phyloP scores from a whole-genome alignment of 1,140 invertebrate species.

The Danaus melanippus region DNA sequence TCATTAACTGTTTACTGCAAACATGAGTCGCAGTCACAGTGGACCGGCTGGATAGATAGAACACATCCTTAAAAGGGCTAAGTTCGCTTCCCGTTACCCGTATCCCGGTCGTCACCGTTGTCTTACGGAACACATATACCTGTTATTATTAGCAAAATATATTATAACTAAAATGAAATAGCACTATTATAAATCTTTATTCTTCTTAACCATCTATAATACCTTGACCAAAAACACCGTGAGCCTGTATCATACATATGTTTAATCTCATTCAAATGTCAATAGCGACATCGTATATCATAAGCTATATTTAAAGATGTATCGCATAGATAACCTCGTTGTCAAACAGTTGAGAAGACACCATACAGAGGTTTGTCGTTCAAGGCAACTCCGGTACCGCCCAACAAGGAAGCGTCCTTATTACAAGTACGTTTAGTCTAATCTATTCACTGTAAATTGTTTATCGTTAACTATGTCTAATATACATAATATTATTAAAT shows the following conservation, averaged over 20 bases:
- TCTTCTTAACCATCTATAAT: background rate
- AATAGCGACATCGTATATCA: background rate
- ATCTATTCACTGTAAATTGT: constrained; percentile 8
- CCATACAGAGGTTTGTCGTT: constrained; percentile 26
- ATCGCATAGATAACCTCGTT: constrained; percentile 2
- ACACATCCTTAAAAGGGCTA: constrained; percentile 54
- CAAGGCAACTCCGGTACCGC: constrained; percentile 27
- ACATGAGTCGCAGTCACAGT: constrained; percentile 29
- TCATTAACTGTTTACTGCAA: constrained; percentile 36
- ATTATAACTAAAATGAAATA: too few relatives aligned
- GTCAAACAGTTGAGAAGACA: constrained; percentile 7
- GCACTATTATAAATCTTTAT: too few relatives aligned
- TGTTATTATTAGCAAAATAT: constrained; percentile 16
- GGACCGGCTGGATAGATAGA: constrained; percentile 25
- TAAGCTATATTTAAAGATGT: too few relatives aligned
- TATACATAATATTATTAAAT: too few relatives aligned
- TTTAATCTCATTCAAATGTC: background rate
- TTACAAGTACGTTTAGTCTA: constrained; percentile 9
- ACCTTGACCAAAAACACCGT: background rate
- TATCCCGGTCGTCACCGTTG: constrained; percentile 48
- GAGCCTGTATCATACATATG: background rate
- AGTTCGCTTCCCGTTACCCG: constrained; percentile 52
- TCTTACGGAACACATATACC: constrained; percentile 34
- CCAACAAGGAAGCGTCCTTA: constrained; percentile 38
- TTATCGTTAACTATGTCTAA: too few relatives aligned